phyloP scores from a whole-genome alignment of 2,888 invertebrate genomes.

The Gisinianus flammeolus region DNA sequence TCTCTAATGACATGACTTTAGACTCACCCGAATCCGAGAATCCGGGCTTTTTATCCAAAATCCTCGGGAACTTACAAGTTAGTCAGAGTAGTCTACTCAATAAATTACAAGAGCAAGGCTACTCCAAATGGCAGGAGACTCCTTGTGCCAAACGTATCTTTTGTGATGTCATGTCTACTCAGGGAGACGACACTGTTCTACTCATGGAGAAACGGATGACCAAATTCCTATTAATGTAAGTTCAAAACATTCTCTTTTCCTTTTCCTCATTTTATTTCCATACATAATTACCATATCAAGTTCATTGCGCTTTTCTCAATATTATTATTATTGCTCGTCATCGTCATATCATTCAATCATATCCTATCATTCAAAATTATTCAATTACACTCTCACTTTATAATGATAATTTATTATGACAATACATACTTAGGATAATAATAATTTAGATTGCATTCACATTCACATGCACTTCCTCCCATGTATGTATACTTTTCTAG shows the following conservation, averaged over 20 bases:
- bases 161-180: conserved; percentile 75
- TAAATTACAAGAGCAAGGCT: conserved; percentile 60
- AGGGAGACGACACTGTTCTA: conserved; percentile 72
- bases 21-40: conserved; percentile 39
- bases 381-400: too few species aligned
- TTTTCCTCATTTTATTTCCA: not conserved
- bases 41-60: conserved; percentile 54
- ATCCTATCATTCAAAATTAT: too few species aligned
- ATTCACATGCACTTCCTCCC: not conserved
- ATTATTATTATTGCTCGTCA: not conserved
- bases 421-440: too few species aligned
- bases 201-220: conserved; percentile 83
- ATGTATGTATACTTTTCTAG: not conserved
- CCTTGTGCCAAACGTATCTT: conserved; percentile 79
- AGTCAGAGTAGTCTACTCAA: conserved; percentile 61
- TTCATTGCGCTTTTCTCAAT: not conserved
- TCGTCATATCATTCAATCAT: too few species aligned
- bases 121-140: conserved; percentile 73
- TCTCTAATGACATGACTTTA: conserved; percentile 31
- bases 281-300: conserved; percentile 1
- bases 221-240: conserved; percentile 75
- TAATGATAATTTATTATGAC: too few species aligned
- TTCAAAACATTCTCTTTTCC: conserved; percentile 58
- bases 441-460: not conserved
- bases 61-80: conserved; percentile 57